A percentile compares a stretch with the other conserved stretches of the same genome.
Evolutionary conservation across 1,140 invertebrate genomes (phyloP).

Genomic region (Rhagoletis zephyria): DNA sequence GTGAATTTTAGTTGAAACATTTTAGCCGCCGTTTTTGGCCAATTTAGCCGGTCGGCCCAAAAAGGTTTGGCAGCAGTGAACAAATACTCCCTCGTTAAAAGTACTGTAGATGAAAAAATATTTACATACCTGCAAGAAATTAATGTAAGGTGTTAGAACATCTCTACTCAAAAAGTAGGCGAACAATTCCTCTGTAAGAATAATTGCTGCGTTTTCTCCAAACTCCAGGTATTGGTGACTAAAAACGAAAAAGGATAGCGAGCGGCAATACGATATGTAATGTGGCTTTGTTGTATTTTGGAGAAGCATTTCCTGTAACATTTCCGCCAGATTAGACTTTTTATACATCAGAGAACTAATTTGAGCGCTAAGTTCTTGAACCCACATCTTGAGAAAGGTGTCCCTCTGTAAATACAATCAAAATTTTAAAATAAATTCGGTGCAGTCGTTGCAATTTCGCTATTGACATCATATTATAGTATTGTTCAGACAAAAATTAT

Average conservation of each 20-base stretch:
- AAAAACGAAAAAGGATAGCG: conserved; percentile 61
- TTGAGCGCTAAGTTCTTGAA: conserved; percentile 6
- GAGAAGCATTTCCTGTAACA: background rate
- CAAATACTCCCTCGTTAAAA: too few relatives aligned
- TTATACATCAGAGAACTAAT: background rate
- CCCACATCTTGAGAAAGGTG: background rate
- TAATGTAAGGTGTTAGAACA: conserved; percentile 63
- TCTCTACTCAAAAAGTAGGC: conserved; percentile 62
- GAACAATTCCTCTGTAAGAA: conserved; percentile 65
- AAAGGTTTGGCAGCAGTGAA: too few relatives aligned
- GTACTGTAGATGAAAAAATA: background rate
- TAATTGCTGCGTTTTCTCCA: conserved; percentile 65
- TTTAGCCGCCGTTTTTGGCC: too few relatives aligned
- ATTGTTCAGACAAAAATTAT: too few relatives aligned
- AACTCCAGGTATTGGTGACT: conserved; percentile 62
- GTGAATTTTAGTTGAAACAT: too few relatives aligned
- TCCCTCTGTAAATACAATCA: background rate
- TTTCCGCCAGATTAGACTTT: background rate
- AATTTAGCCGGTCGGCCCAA: too few relatives aligned
- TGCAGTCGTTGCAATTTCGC: too few relatives aligned
- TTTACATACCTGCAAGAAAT: conserved; percentile 63
- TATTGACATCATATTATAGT: too few relatives aligned
- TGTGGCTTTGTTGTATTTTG: conserved; percentile 54
- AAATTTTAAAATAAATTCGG: background rate
- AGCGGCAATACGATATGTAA: conserved; percentile 60